A percentile compares a stretch with the other conserved stretches of the same genome.
These are phyloP conservation scores for Caenorhabditis elegans DNA, from an alignment of 1,140 invertebrate species.

Conservation along the genomic window DNA sequence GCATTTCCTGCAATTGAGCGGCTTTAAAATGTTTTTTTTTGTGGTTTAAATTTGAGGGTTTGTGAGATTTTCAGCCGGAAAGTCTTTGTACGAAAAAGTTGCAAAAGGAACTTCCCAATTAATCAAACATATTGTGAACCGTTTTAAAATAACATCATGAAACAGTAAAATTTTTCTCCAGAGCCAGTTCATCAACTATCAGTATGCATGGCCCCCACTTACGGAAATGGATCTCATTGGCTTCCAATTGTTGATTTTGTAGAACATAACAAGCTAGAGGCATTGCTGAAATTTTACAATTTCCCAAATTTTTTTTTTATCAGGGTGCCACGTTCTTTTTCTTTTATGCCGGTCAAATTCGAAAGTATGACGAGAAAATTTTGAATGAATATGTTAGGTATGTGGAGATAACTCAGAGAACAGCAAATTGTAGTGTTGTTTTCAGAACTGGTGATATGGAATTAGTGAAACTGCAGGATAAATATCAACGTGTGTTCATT, in stretches of 20 bases:
- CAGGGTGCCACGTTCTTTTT: background rate
- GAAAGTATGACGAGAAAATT: background rate
- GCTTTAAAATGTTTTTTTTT: too few species aligned
- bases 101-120: too few species aligned
- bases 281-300: too few species aligned
- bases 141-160: too few species aligned
- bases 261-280: background rate
- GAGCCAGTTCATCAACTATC: background rate
- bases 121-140: too few species aligned
- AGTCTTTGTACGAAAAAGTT: too few species aligned
- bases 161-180: background rate
- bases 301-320: too few species aligned
- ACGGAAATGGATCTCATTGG: background rate
- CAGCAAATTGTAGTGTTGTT: too few species aligned
- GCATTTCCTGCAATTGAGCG: too few species aligned
- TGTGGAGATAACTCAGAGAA: background rate
- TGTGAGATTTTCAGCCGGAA: too few species aligned
- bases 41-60: too few species aligned
- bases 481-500: background rate
- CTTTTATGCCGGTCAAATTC: background rate
- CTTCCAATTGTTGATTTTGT: background rate
- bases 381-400: slow-evolving; percentile 12
- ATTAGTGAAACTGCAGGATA: background rate
- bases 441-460: background rate
- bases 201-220: background rate